A percentile compares a stretch with the other conserved stretches of the same genome.
Evolutionary conservation across 2,113 vertebrate genomes (phyloP).

Genomic region (Mesocricetus auratus): DNA sequence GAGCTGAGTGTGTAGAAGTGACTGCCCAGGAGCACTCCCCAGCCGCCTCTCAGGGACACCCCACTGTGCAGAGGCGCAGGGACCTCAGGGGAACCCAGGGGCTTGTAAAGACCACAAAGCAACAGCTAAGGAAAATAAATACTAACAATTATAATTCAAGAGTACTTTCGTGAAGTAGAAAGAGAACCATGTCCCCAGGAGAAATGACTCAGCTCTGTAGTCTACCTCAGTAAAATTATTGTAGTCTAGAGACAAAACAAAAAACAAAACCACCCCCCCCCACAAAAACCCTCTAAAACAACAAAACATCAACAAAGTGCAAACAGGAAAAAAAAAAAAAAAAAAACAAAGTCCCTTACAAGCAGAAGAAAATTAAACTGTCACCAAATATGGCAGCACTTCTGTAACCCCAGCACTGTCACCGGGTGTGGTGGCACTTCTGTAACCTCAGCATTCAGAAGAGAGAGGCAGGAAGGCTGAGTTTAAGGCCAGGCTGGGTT

Average conservation of each 20-base stretch:
- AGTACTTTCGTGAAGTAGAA: background rate
- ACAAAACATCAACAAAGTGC: background rate
- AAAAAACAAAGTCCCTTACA: background rate
- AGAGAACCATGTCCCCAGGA: background rate
- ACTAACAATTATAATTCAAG: background rate
- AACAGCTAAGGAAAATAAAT: background rate
- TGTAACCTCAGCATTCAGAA: background rate
- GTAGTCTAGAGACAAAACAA: background rate
- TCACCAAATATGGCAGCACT: background rate
- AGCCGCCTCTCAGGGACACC: background rate
- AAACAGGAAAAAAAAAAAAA: background rate
- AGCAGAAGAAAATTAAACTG: background rate
- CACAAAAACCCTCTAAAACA: background rate
- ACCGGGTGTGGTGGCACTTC: background rate
- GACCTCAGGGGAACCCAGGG: background rate
- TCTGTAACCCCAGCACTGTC: no score
- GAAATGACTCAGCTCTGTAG: background rate
- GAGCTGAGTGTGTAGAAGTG: background rate
- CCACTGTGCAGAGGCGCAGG: accelerated
- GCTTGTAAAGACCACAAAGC: background rate
- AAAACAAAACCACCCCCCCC: background rate
- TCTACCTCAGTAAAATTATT: background rate
- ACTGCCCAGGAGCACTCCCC: background rate
- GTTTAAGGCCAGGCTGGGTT: background rate
- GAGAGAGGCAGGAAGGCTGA: background rate